Percentiles rank a stretch among this genome's conserved stretches.
These are phyloP conservation scores for Caloenas nicobarica DNA, from an alignment of 2,113 vertebrate species.

Conservation along the genomic window DNA sequence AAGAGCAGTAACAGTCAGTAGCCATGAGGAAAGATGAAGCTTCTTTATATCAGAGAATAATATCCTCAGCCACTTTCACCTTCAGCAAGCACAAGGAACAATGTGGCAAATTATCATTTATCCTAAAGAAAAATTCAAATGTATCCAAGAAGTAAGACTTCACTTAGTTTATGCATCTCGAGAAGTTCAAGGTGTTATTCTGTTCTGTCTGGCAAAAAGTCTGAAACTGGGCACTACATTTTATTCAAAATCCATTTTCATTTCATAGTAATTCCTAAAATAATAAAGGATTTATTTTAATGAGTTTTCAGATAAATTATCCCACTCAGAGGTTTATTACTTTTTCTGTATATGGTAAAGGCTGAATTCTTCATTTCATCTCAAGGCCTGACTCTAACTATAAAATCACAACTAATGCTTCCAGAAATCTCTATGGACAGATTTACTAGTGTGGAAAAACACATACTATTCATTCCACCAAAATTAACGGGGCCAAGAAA, in stretches of 20 bases:
- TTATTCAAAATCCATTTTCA: not conserved
- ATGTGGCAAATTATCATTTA: not conserved
- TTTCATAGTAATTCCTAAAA: not conserved
- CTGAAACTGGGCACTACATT: not conserved
- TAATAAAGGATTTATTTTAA: slow-evolving; percentile 1
- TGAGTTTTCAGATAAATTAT: not conserved
- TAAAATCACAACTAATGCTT: not conserved
- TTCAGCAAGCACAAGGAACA: not conserved
- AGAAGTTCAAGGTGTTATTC: not conserved
- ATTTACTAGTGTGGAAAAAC: not conserved
- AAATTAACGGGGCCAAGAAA: not conserved
- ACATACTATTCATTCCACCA: not conserved
- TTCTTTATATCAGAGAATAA: not conserved
- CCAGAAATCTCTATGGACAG: not conserved
- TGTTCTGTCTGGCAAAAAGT: not conserved
- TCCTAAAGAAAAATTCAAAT: not conserved
- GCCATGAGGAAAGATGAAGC: not conserved
- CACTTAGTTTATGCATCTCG: not conserved
- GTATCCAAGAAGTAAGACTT: not conserved
- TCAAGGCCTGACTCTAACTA: not conserved
- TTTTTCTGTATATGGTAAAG: not conserved
- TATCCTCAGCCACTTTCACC: not conserved
- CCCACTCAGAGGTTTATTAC: not conserved
- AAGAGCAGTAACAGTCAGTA: not conserved
- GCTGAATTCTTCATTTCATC: not conserved